Evolutionary conservation across 1,140 invertebrate species (phyloP), one percentile per base, ranked within the genome.

Genomic region (Antheraea mylitta): DNA sequence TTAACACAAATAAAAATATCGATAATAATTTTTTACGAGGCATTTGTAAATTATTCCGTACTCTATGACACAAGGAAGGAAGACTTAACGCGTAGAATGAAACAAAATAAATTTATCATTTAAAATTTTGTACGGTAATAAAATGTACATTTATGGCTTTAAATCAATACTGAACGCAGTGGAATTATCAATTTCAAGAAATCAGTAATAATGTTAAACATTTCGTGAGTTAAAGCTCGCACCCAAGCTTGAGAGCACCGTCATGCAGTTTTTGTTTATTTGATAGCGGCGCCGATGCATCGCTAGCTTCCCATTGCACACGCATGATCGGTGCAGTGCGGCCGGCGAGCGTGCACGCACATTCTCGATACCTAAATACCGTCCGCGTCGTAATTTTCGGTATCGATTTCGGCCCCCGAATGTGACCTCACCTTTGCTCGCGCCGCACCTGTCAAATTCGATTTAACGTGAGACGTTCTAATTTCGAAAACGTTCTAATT

Each of bases 261-360:
- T 74, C 74, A 73, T 81, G 80, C 74, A 82, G 74, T 88, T 90
- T 88, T 89, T 90, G 85, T 87, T 89, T 89, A 83, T 85, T 86
- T 86, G 83, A 86, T 86, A 84, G 83, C 72, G 71, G 65, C 74
- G 75, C 62, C 78, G 79, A 78, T 90, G 86, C 85, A 86, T 83
- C 83, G 82, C 79, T 80, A 79, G 78, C 74, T 75, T 70, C 71
- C 65, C 77, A 71, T 65, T 82, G 77, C 83, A 84, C 79, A 84
- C 86, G 86, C 85, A 83, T 79, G 77, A 74, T 70, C 79, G 73
- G 65, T 68, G 79, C 83, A 81, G 85, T 87, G 73, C 75, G 70
- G 76, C 72, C 78, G 77, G 79, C 80, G 82, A 83, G 82, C 86
- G 84, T 82, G 78, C 84, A 83, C 80, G 79, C 81, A 82, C 83